Conservation (phyloP, 2,888 invertebrate species). For the Unio delphinus region DNA sequence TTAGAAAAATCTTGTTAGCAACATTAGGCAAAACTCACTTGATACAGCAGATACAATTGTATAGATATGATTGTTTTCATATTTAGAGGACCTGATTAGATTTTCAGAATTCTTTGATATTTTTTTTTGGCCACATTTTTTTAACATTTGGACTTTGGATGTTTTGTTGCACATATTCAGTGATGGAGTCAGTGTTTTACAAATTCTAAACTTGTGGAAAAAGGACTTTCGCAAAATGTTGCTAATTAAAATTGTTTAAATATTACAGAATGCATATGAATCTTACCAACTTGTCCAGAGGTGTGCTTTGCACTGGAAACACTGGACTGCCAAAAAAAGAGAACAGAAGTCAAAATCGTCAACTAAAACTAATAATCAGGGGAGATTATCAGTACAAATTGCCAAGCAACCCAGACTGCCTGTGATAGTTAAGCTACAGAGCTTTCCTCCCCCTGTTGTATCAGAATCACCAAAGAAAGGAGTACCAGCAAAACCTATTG, state of each 20-base stretch:
- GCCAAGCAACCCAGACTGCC: neutral
- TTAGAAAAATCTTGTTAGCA: too few species aligned
- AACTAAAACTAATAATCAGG: constrained; percentile 11
- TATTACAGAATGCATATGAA: constrained; percentile 49
- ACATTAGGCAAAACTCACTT: too few species aligned
- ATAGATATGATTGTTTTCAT: too few species aligned
- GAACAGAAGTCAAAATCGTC: constrained; percentile 4
- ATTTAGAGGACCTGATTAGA: too few species aligned
- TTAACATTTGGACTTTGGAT: too few species aligned
- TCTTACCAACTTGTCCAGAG: constrained; percentile 49
- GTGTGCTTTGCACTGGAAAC: constrained; percentile 61
- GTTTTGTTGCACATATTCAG: too few species aligned
- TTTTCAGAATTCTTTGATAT: too few species aligned
- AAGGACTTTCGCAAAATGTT: neutral
- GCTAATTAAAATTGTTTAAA: neutral
- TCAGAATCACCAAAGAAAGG: constrained; percentile 10
- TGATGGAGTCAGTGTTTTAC: too few species aligned
- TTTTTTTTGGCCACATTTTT: too few species aligned
- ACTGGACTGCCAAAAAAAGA: constrained; percentile 30
- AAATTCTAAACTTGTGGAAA: too few species aligned
- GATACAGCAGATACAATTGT: too few species aligned
- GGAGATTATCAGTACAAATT: neutral
- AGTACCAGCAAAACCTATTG: too few species aligned
- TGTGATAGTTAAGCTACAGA: neutral
- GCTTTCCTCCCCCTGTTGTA: constrained; percentile 13